Evolutionary conservation across 2,797 vertebrate species (phyloP).

Genomic region (Myotis daubentonii): DNA sequence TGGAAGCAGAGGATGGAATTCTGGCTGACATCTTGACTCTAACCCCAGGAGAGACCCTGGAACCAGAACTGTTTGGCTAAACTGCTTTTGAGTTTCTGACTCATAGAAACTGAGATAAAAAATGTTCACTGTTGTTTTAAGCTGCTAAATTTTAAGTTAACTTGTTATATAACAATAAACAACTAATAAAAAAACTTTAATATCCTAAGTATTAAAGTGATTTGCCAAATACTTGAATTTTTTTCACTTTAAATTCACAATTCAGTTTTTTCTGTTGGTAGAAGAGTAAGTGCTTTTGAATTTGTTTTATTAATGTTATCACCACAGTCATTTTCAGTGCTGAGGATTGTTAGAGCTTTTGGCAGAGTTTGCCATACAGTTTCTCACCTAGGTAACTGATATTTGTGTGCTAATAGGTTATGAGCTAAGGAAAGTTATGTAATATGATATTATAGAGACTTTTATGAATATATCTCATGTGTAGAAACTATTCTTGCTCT

Average conservation of each 20-base stretch:
- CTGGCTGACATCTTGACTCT: background rate
- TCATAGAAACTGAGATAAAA: background rate
- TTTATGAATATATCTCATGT: background rate
- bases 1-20: background rate
- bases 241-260: background rate
- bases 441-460: background rate
- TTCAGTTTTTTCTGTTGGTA: constrained; percentile 8
- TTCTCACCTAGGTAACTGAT: background rate
- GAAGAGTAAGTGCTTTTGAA: constrained; percentile 27
- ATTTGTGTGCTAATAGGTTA: background rate
- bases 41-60: background rate
- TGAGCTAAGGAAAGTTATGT: background rate
- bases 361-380: background rate
- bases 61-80: background rate
- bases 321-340: background rate
- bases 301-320: constrained; percentile 25
- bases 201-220: background rate
- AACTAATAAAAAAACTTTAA: background rate
- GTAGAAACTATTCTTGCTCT: background rate
- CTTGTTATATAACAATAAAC: background rate
- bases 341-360: background rate
- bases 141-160: background rate
- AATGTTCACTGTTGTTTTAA: background rate
- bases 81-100: background rate
- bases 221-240: background rate